Evolutionary conservation across 2,888 invertebrate species (phyloP), one percentile per base, ranked within the genome.

Genomic region (Melanchra persicariae): DNA sequence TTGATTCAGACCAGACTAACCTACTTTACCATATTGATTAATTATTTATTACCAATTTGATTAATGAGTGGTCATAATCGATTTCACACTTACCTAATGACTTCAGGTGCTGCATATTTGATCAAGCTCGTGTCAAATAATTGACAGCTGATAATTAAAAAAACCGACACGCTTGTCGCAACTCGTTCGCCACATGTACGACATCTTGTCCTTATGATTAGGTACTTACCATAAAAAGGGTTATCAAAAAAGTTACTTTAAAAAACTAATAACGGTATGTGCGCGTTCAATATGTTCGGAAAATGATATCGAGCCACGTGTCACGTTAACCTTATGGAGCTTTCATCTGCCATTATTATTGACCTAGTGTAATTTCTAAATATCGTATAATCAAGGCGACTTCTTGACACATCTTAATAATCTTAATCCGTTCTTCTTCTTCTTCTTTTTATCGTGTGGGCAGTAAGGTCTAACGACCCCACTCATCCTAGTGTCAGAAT

Each of bases 201-300:
- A 43, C 55, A 65, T 51, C 85, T 81, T 81, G 86, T 82, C 51
- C 65, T 64, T 70, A 66, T 62, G 55, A 78, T 74, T n/a, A n/a
- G n/a, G n/a, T n/a, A n/a, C n/a, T n/a, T 68, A 62, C 19, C 47
- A 66, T 77, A 80, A 81, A 79, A 77, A 81, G 78, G 9, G 2
- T 62, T n/a, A 62, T 63, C 37, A 57, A 78, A 78, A 81, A 85
- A 80, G 62, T 63, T 74, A 67, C 6, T 72, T 67, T 63, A 79
- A 87, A 80, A 87, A 80, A 79, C 65, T 34, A 54, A 54, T 60
- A 70, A 83, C 77, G 76, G 81, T 79, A 80, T 82, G 80, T 80
- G 74, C 88, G 88, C 82, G 78, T 87, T 58, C 85, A 86, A 92
- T 90, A 92, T 93, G 93, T 77, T 81, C 51, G 69, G 77, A 77